Evolutionary conservation across 2,888 invertebrate genomes (phyloP).

Genomic region (Agapostemon virescens): DNA sequence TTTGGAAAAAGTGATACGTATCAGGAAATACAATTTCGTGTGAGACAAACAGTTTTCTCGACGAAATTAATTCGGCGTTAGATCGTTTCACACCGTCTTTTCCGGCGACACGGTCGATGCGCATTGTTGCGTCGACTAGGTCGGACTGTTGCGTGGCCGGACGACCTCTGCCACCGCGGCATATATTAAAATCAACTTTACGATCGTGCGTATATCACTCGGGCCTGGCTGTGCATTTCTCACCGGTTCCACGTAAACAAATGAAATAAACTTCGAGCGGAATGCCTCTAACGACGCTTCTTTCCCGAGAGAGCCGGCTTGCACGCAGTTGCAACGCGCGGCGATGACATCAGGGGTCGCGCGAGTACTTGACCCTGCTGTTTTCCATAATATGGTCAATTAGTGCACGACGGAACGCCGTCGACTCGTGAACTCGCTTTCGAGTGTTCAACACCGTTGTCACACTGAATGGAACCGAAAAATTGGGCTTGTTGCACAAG

Average conservation of each 20-base stretch:
- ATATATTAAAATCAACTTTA: constrained; percentile 59
- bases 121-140: constrained; percentile 42
- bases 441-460: constrained; percentile 38
- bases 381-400: constrained; percentile 76
- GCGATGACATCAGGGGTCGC: constrained; percentile 73
- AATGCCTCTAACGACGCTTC: constrained; percentile 48
- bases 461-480: neutral
- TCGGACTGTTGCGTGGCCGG: constrained; percentile 35
- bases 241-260: constrained; percentile 52
- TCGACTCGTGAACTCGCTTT: constrained; percentile 42
- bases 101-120: constrained; percentile 19
- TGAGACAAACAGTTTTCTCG: neutral
- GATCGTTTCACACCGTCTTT: constrained; percentile 18
- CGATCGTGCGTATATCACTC: constrained; percentile 47
- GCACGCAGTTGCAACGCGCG: constrained; percentile 49
- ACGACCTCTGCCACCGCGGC: constrained; percentile 35
- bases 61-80: constrained; percentile 16
- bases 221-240: constrained; percentile 10
- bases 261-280: constrained; percentile 52
- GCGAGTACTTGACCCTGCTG: constrained; percentile 72
- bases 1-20: no score
- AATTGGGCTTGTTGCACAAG: neutral
- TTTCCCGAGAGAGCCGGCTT: constrained; percentile 41
- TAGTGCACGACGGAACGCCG: constrained; percentile 61
- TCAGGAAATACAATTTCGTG: no score